These are phyloP conservation scores for Scrobipalpa atriplicella DNA, from an alignment of 2,888 invertebrate genomes.

Conservation along the genomic window DNA sequence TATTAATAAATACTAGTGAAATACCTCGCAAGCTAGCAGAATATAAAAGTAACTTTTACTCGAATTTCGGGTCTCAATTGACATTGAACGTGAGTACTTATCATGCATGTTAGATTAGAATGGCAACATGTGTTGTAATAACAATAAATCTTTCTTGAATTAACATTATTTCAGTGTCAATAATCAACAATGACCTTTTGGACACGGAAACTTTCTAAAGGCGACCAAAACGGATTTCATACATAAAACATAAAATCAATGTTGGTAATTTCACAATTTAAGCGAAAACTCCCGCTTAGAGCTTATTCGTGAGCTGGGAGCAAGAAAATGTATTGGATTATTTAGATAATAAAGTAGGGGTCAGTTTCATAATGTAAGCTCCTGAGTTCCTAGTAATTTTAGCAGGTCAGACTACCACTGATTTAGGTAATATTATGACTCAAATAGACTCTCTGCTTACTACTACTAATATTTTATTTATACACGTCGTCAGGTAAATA, in stretches of 20 bases:
- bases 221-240: not conserved
- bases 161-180: not conserved
- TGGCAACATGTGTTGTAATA: not conserved
- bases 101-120: not conserved
- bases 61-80: not conserved
- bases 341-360: slow-evolving; percentile 11
- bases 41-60: not conserved
- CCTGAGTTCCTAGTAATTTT: slow-evolving; percentile 11
- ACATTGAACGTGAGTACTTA: not conserved
- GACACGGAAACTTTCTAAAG: not conserved
- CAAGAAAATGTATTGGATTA: slow-evolving; percentile 1
- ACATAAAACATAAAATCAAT: not conserved
- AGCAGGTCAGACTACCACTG: not conserved
- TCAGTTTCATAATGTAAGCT: slow-evolving; percentile 9
- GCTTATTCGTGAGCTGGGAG: slow-evolving; percentile 7
- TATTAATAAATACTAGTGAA: too few species aligned
- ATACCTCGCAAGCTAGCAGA: too few species aligned
- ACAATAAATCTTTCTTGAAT: not conserved
- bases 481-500: not conserved
- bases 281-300: slow-evolving; percentile 10
- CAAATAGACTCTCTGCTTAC: too few species aligned
- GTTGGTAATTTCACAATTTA: not conserved
- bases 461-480: too few species aligned
- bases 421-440: not conserved
- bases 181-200: not conserved